Percentiles rank a stretch among this genome's conserved stretches.
Conservation (phyloP, 2,113 vertebrate species). For the Anolis sagrei region DNA sequence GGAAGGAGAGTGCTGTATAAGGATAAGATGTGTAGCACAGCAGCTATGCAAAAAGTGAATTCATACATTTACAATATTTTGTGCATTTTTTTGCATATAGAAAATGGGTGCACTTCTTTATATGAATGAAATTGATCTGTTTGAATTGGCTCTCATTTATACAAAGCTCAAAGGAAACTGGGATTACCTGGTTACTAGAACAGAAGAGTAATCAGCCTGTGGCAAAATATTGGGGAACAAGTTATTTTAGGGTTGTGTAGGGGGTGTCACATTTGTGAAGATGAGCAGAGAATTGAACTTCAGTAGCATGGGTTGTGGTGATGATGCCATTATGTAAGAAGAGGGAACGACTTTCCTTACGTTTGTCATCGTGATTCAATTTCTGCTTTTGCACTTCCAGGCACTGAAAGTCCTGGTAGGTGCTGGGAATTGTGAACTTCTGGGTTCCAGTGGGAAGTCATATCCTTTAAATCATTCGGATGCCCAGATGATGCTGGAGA, state of each 20-base stretch:
- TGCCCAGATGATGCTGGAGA: conserved; percentile 90
- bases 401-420: conserved; percentile 90
- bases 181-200: not conserved
- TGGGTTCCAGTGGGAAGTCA: conserved; percentile 64
- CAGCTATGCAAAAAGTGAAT: not conserved
- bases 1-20: not conserved
- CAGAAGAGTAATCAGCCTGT: not conserved
- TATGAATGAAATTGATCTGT: not conserved
- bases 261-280: not conserved
- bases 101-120: too few relatives aligned
- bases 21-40: too few relatives aligned
- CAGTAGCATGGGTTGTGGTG: not conserved
- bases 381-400: conserved; percentile 64
- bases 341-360: accelerated
- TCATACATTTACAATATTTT: not conserved
- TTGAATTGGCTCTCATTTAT: not conserved
- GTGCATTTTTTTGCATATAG: too few relatives aligned
- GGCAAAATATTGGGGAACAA: not conserved
- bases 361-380: not conserved
- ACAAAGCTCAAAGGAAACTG: too few relatives aligned
- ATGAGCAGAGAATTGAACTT: not conserved
- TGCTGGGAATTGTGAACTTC: conserved; percentile 80
- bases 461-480: conserved; percentile 80
- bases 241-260: not conserved
- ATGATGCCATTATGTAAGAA: not conserved